A percentile compares a stretch with the other conserved stretches of the same genome.
These are phyloP conservation scores for Prunella strophiata DNA, from an alignment of 2,797 vertebrate species.

Conservation along the genomic window DNA sequence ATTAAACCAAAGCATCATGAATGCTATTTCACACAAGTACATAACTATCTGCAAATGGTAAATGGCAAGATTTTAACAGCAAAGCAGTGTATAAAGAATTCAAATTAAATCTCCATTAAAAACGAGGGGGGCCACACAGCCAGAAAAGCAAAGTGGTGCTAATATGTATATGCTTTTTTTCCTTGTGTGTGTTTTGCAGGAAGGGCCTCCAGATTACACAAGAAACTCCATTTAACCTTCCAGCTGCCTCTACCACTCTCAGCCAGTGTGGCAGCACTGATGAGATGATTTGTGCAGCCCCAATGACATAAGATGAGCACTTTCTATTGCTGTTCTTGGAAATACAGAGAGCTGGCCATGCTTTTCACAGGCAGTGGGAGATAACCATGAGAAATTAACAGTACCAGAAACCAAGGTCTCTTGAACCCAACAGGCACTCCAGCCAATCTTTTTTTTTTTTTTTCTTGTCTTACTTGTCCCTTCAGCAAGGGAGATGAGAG, in stretches of 20 bases:
- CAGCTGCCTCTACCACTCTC: not conserved
- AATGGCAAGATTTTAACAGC: slow-evolving; percentile 28
- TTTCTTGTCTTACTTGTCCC: not conserved
- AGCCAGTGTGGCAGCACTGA: not conserved
- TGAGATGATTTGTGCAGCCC: not conserved
- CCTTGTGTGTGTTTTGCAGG: not conserved
- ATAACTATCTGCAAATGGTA: slow-evolving; percentile 21
- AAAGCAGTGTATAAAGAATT: slow-evolving; percentile 27
- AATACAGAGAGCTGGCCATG: not conserved
- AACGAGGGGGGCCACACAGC: not conserved
- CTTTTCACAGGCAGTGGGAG: not conserved
- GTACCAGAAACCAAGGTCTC: not conserved
- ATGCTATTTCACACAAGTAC: slow-evolving; percentile 16
- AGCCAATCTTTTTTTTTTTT: not conserved
- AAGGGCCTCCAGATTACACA: not conserved
- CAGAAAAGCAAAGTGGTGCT: not conserved
- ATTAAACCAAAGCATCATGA: slow-evolving; percentile 11
- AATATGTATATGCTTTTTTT: rapidly evolving
- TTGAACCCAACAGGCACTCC: not conserved
- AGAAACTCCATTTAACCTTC: not conserved
- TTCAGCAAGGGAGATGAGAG: not conserved
- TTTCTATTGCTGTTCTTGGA: not conserved
- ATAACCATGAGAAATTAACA: not conserved
- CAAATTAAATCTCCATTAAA: not conserved
- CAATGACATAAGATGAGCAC: not conserved